A percentile compares a stretch with the other conserved stretches of the same genome.
Evolutionary conservation across 2,113 vertebrate species (phyloP).

Genomic region (Globicephala melas): DNA sequence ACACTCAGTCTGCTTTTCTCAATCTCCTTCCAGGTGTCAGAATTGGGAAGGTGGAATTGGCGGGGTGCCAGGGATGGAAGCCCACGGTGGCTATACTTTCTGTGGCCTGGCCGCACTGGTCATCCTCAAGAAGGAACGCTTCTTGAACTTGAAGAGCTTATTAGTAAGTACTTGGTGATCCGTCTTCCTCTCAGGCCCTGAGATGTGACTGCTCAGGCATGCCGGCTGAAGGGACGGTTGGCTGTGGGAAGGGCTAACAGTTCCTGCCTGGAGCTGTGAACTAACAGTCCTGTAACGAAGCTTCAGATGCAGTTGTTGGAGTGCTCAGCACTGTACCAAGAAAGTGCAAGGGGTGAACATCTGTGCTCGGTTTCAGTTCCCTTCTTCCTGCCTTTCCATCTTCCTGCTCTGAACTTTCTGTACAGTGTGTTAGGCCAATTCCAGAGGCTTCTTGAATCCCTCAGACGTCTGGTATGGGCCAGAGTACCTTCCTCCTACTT

Average conservation of each 20-base stretch:
- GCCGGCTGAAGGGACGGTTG: not conserved
- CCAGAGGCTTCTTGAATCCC: not conserved
- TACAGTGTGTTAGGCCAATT: not conserved
- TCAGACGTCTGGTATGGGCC: not conserved
- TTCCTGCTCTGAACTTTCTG: not conserved
- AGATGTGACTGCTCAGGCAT: not conserved
- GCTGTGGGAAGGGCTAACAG: not conserved
- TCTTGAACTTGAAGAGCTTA: constrained; percentile 92
- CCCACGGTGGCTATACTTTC: constrained; percentile 96
- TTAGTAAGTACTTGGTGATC: constrained; percentile 84
- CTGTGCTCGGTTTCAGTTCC: not conserved
- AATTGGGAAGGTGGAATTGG: constrained; percentile 98
- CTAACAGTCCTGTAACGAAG: not conserved
- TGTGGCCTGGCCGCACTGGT: constrained; percentile 93
- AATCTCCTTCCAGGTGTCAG: constrained; percentile 88
- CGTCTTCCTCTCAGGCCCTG: not conserved
- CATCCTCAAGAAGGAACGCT: constrained; percentile 93
- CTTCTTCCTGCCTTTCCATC: not conserved
- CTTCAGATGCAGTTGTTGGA: not conserved
- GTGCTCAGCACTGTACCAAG: not conserved
- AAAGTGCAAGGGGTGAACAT: not conserved
- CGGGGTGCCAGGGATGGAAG: constrained; percentile 95
- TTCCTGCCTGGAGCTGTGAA: not conserved
- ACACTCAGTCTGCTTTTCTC: not conserved
- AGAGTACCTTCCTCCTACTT: not conserved